Evolutionary conservation across 2,113 vertebrate species (phyloP), one percentile per base, ranked within the genome.

Genomic region (Phalacrocorax pelagicus): DNA sequence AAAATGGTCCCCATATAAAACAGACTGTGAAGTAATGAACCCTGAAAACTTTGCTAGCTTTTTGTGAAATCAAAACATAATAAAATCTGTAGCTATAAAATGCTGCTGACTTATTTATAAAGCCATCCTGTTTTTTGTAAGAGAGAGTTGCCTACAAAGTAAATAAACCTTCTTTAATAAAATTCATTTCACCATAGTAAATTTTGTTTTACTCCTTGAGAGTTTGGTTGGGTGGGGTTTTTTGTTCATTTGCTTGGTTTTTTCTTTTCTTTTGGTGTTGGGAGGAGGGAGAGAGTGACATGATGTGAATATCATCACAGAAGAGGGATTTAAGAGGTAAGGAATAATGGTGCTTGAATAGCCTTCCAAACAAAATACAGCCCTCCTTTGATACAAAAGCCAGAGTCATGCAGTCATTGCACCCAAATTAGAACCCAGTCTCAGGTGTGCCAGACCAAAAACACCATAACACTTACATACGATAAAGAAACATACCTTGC

Each of bases 211-310:
- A 29, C 77, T 88, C 21, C 7, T 75, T 83, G 15, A 19, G 1
- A 5, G 5, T 51, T 88, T 66, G 9, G 1, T n/a, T 75, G 12
- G 3, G 5, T 62, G 21, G 15, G 8, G 0, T 2, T 59, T 47
- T 57, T 74, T 62, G 4, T 21, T 52, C 0, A 3, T n/a, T 20
- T 49, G 3, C 26, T 51, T 19, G 2, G 5, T 8, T 27, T 55
- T 47, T 40, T 19, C 5, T 81, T 77, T 19, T 65, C 5, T 58
- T 86, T 92, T 55, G 14, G n/a, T 4, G 3, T 13, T 62, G 17
- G 14, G 21, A 6, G 2, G 1, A 59, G 5, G 20, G 22, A 42
- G 16, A 74, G 11, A 67, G 24, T 44, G 44, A 8, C 15, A 46
- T 44, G 18, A 30, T 71, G 4, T 67, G 15, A 86, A 84, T 65